A percentile compares a stretch with the other conserved stretches of the same genome.
Conservation (phyloP, 1,140 invertebrate genomes). For the Drosophila baimaii region DNA sequence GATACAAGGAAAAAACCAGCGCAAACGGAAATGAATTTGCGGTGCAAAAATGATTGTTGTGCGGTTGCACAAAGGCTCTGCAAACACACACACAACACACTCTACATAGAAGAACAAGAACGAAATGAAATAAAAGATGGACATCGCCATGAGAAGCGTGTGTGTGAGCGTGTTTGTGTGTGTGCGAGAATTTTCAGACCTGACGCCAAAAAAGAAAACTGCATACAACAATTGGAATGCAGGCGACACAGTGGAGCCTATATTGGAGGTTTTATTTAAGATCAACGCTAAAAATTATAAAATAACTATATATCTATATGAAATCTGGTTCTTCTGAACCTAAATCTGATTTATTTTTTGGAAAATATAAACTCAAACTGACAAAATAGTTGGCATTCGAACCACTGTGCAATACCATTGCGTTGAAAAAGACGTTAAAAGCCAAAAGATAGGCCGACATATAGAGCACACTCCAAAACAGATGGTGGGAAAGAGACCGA, state of each 20-base stretch:
- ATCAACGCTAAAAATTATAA: not conserved
- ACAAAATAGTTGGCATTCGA: not conserved
- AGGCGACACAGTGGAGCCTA: conserved; percentile 37
- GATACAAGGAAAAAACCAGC: conserved; percentile 32
- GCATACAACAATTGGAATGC: conserved; percentile 55
- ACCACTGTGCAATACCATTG: conserved; percentile 50
- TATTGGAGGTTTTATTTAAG: not conserved
- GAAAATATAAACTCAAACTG: not conserved
- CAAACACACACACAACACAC: conserved; percentile 6
- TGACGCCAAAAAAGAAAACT: conserved; percentile 49
- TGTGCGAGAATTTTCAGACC: no score
- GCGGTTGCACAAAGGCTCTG: conserved; percentile 69
- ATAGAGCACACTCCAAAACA: conserved; percentile 13
- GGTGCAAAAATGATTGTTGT: conserved; percentile 79
- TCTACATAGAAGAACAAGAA: conserved; percentile 30
- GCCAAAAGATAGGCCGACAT: conserved; percentile 62
- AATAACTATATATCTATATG: not conserved
- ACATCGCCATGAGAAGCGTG: conserved; percentile 11
- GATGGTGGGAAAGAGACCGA: conserved; percentile 1
- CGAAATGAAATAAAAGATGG: conserved; percentile 63
- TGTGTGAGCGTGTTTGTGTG: no score
- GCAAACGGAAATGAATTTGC: conserved; percentile 77
- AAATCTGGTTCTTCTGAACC: rapidly evolving
- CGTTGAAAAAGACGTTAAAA: conserved; percentile 64
- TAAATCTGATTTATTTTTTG: not conserved